Base-by-base conservation (phyloP, 2,888 invertebrate species). In the Andrena marginata region DNA sequence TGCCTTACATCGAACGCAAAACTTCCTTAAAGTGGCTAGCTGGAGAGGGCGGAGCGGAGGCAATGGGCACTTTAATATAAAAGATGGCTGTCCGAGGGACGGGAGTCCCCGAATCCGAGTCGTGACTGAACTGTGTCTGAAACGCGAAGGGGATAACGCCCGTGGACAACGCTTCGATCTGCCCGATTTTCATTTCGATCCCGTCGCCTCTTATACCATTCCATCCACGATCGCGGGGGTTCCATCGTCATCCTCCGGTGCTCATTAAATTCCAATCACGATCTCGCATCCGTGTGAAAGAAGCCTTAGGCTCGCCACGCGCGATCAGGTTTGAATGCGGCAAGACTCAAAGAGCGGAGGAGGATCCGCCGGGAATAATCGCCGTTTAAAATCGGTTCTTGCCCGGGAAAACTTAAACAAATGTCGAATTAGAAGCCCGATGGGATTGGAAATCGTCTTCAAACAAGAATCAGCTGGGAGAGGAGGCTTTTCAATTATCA, bases 401-500 rank as follows among this genome's bases (percentile, higher is more conserved):
- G 31, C 6, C 23, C 5, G 48, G 49, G 72, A 72, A 77, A 60
- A 63, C 63, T 72, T 35, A 35, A 71, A 72, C 59, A 69, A 75
- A 49, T 33, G 64, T 70, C 79, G 59, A 1, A 77, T 73, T 26
- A 54, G 10, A 31, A 42, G 7, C 23, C 2, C 13, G 4, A 26
- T 8, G 7, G 20, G 31, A 4, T 33, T 7, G 13, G 48, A 5
- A 23, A 63, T 64, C 33, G 48, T 35, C 59, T 23, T 48, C 54
- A 49, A 56, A 73, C 60, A 65, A 35, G 16, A n/a, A 35, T n/a
- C 42, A 13, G 33, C 8, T 2, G 16, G 59, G 13, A 5, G n/a
- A 20, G 49, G 16, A 20, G 49, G 20, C 2, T 62, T 67, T 78
- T 74, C 77, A 78, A 78, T 78, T 74, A 74, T 74, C 42, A 29